Evolutionary conservation across 2,888 invertebrate genomes (phyloP).

Genomic region (Lutraria lutraria): DNA sequence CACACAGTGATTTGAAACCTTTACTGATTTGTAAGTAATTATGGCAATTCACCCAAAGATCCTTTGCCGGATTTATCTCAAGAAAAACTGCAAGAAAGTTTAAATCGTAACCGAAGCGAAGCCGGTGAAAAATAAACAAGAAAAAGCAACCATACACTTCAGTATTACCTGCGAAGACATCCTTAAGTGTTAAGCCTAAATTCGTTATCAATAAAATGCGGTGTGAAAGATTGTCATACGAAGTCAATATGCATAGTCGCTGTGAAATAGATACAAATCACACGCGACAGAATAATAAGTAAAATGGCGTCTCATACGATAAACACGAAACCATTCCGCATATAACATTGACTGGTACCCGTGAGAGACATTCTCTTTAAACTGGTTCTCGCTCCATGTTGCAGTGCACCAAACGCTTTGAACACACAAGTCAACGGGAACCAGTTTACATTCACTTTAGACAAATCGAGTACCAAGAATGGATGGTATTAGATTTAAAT

Average conservation of each 20-base stretch:
- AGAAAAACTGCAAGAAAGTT: background rate
- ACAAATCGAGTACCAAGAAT: background rate
- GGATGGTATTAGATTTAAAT: background rate
- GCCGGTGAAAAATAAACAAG: background rate
- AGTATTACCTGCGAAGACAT: slow-evolving; percentile 4
- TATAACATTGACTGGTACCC: background rate
- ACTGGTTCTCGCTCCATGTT: too few species aligned
- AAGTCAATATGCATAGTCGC: background rate
- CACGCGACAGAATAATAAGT: background rate
- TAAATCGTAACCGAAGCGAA: background rate
- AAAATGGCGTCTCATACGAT: slow-evolving; percentile 2
- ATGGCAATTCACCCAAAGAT: background rate
- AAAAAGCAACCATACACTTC: background rate
- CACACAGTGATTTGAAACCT: background rate
- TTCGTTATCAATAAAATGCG: background rate
- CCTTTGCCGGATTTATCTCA: background rate
- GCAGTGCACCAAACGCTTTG: too few species aligned
- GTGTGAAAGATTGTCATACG: background rate
- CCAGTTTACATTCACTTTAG: too few species aligned
- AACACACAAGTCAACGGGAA: too few species aligned
- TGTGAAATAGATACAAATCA: background rate
- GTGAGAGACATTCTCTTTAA: background rate
- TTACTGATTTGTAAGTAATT: background rate
- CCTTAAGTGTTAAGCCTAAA: background rate
- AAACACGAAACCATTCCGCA: background rate